Evolutionary conservation across 2,113 vertebrate genomes (phyloP).

Genomic region (Papio anubis): DNA sequence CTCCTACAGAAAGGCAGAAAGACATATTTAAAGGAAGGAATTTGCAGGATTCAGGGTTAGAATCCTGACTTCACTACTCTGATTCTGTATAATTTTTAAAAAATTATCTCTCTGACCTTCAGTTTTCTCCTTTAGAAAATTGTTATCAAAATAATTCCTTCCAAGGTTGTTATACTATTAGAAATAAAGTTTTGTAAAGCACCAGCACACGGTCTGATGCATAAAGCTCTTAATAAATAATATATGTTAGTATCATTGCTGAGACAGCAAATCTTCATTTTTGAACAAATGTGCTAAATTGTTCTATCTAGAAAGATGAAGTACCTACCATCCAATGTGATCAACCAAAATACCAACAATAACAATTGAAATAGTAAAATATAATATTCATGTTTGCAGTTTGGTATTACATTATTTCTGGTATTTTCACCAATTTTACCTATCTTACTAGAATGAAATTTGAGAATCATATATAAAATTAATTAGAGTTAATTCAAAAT

Average conservation of each 20-base stretch:
- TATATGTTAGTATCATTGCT: not conserved
- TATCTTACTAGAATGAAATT: not conserved
- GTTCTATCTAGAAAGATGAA: not conserved
- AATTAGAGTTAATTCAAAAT: not conserved
- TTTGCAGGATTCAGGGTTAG: not conserved
- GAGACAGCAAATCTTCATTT: not conserved
- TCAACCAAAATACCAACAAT: constrained; percentile 29
- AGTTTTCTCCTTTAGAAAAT: not conserved
- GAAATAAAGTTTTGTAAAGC: not conserved
- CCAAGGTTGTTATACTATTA: not conserved
- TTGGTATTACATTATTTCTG: not conserved
- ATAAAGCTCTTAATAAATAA: not conserved
- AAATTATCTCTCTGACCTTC: not conserved
- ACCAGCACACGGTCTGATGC: not conserved
- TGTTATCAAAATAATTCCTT: not conserved
- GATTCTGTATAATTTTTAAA: not conserved
- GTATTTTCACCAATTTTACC: not conserved
- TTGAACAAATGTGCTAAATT: not conserved
- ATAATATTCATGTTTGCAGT: not conserved
- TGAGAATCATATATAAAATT: not conserved
- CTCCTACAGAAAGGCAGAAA: not conserved
- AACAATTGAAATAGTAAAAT: not conserved
- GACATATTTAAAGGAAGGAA: not conserved
- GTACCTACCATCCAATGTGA: not conserved
- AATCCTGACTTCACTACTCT: not conserved